Percentiles rank a stretch among this genome's conserved stretches.
phyloP scores from a whole-genome alignment of 2,888 invertebrate species.

The Tiliacea aurago region DNA sequence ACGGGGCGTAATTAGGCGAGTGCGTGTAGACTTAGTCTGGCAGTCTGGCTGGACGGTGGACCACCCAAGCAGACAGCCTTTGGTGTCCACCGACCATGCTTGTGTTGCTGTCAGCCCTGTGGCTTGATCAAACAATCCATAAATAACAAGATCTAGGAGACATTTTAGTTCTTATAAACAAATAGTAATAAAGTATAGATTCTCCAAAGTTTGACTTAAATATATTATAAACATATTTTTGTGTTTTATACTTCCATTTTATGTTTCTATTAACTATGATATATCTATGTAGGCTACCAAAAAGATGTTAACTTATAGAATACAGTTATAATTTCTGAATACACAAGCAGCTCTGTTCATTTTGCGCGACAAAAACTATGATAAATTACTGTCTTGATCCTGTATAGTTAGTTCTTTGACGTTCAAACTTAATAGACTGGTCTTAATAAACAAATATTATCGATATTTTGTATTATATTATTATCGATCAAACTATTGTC shows the following conservation, averaged over 20 bases:
- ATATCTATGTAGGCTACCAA: conserved; percentile 51
- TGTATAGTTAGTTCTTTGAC: conserved; percentile 81
- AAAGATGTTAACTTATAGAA: conserved; percentile 66
- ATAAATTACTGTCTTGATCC: conserved; percentile 81
- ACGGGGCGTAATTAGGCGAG: conserved; percentile 75
- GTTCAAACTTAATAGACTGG: conserved; percentile 71
- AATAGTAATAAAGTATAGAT: conserved; percentile 4
- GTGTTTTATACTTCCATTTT: conserved; percentile 7
- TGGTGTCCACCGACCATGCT: conserved; percentile 56
- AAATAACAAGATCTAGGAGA: conserved; percentile 43
- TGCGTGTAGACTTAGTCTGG: conserved; percentile 69
- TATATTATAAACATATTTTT: conserved; percentile 9
- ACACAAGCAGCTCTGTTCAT: conserved; percentile 74
- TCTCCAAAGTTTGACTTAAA: neutral
- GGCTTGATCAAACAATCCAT: conserved; percentile 53
- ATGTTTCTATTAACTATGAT: conserved; percentile 41
- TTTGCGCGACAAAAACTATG: conserved; percentile 83
- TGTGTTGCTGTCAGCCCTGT: conserved; percentile 60
- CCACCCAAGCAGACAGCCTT: conserved; percentile 74
- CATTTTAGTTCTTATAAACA: conserved; percentile 9
- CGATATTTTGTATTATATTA: conserved; percentile 63
- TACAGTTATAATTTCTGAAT: conserved; percentile 79
- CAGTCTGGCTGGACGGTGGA: conserved; percentile 59
- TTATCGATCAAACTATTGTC: conserved; percentile 74
- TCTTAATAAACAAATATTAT: conserved; percentile 65